Percentiles rank a stretch among this genome's conserved stretches.
phyloP scores from a whole-genome alignment of 2,113 vertebrate genomes.

The Oncorhynchus clarkii region DNA sequence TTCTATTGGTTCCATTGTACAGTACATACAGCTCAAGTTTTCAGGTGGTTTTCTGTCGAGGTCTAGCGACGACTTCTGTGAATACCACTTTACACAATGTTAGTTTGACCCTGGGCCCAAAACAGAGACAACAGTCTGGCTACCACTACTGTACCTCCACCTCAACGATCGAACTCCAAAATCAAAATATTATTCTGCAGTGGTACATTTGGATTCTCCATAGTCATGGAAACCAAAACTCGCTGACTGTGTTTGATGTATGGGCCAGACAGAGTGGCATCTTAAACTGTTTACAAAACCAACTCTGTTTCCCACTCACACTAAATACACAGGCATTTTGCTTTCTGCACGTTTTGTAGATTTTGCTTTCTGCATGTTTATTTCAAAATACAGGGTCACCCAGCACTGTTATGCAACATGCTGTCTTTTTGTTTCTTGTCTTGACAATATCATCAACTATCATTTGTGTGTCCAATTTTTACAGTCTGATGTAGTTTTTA shows the following conservation, averaged over 20 bases:
- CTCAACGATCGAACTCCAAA: not conserved
- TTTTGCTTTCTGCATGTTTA: not conserved
- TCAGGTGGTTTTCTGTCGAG: not conserved
- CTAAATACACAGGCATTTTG: not conserved
- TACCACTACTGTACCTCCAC: not conserved
- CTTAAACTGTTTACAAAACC: constrained; percentile 23
- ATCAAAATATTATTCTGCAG: not conserved
- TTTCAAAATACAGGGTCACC: not conserved
- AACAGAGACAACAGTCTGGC: not conserved
- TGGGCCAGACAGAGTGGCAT: constrained; percentile 19
- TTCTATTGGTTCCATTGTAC: no score
- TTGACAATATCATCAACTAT: not conserved
- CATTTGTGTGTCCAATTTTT: not conserved
- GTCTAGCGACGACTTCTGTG: not conserved
- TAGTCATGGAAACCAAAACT: constrained; percentile 39
- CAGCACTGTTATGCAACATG: not conserved
- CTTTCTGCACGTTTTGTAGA: not conserved
- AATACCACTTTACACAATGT: not conserved
- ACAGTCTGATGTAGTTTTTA: not conserved
- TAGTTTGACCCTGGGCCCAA: not conserved
- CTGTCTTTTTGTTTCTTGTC: no score
- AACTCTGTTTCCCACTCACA: not conserved
- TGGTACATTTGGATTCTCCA: not conserved
- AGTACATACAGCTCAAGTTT: no score
- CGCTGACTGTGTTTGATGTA: constrained; percentile 28